Evolutionary conservation across 2,797 vertebrate species (phyloP).

Genomic region (Tangara arthus): DNA sequence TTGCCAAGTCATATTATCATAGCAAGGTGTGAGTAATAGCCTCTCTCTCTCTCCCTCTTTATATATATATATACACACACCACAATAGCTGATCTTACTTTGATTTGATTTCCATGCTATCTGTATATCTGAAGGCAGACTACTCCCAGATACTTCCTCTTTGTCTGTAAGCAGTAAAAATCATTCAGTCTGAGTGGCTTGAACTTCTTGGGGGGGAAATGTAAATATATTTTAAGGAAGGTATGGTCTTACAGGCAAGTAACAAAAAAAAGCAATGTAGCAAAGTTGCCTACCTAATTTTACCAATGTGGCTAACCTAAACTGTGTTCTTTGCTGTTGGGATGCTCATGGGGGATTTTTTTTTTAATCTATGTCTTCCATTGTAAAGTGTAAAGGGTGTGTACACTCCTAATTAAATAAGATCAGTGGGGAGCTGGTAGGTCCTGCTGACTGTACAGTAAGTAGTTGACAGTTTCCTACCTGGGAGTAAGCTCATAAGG

Average conservation of each 20-base stretch:
- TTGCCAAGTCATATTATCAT: conserved; percentile 14
- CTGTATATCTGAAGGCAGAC: not conserved
- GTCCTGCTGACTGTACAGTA: not conserved
- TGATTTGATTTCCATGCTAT: not conserved
- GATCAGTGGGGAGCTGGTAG: not conserved
- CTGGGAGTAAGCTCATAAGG: not conserved
- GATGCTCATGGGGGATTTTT: not conserved
- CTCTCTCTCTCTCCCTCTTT: too few species aligned
- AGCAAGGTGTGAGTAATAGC: not conserved
- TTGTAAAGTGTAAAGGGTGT: not conserved
- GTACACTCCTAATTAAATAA: not conserved
- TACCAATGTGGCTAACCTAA: not conserved
- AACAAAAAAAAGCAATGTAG: not conserved
- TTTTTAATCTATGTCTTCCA: not conserved
- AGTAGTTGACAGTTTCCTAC: not conserved
- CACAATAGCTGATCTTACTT: not conserved
- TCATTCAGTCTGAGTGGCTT: not conserved
- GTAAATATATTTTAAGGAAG: not conserved
- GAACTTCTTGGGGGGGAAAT: not conserved
- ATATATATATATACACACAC: fast-evolving
- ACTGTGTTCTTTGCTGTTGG: not conserved
- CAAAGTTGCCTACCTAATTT: not conserved
- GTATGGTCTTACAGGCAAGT: not conserved
- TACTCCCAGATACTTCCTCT: not conserved
- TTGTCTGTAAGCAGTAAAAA: not conserved